These are phyloP conservation scores for Phrynocephalus guinanensis DNA, from an alignment of 2,797 vertebrate genomes.

Conservation along the genomic window DNA sequence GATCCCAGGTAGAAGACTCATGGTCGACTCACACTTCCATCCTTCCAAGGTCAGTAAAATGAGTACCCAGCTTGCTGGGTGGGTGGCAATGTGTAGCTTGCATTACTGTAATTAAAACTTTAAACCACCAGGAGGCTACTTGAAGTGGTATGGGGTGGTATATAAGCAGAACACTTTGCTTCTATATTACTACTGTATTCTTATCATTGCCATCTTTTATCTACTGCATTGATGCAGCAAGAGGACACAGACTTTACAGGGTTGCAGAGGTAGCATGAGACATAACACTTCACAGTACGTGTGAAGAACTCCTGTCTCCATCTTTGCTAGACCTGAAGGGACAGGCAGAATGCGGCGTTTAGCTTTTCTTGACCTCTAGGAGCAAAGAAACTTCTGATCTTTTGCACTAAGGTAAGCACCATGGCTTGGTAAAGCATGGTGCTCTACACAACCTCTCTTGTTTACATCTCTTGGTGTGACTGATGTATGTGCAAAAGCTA, in stretches of 20 bases:
- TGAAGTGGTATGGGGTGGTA: no score
- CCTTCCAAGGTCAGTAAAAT: no score
- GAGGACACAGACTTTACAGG: not conserved
- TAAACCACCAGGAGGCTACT: no score
- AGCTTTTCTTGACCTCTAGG: not conserved
- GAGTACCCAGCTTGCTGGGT: no score
- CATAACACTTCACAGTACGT: not conserved
- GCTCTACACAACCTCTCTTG: not conserved
- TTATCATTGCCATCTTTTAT: not conserved
- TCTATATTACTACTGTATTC: not conserved
- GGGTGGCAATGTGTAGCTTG: no score
- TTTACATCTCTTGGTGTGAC: not conserved
- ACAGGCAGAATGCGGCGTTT: not conserved
- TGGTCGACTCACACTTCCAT: no score
- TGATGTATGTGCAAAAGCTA: not conserved
- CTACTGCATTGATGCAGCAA: not conserved
- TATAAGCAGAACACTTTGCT: no score
- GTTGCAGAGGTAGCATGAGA: not conserved
- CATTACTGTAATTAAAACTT: no score
- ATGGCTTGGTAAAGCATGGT: not conserved
- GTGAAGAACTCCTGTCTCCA: not conserved
- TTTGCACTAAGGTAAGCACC: not conserved
- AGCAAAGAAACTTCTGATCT: not conserved
- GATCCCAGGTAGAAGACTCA: no score
- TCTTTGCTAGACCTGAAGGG: not conserved